These are phyloP conservation scores for Tachysurus vachellii DNA, from an alignment of 2,113 vertebrate species.

Conservation along the genomic window DNA sequence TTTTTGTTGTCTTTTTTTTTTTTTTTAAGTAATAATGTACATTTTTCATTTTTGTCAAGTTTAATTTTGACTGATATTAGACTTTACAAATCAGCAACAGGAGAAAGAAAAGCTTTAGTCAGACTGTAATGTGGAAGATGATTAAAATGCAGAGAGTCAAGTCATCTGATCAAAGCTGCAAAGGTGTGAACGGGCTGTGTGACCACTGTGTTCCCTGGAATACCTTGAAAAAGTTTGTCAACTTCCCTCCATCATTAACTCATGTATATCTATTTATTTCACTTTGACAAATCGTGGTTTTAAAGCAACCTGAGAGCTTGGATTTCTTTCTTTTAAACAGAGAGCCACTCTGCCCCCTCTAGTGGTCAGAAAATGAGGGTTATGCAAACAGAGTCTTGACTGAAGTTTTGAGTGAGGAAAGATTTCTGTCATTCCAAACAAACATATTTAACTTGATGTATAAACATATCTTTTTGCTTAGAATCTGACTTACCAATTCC, in stretches of 20 bases:
- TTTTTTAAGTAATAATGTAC: no score
- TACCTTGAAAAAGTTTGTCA: constrained; percentile 68
- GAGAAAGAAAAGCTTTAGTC: constrained; percentile 55
- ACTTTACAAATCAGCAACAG: background rate
- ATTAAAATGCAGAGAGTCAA: constrained; percentile 68
- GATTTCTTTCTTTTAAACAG: constrained; percentile 65
- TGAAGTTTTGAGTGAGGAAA: background rate
- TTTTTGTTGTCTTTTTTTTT: background rate
- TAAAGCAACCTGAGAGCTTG: constrained; percentile 79
- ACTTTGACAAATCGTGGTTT: constrained; percentile 81
- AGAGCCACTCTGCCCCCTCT: constrained; percentile 84
- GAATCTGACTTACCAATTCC: background rate
- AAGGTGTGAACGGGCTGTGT: constrained; percentile 59
- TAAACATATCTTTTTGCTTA: background rate
- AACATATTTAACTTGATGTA: background rate
- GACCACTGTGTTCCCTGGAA: constrained; percentile 63
- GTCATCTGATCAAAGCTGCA: constrained; percentile 59
- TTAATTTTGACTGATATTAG: background rate
- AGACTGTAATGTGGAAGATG: constrained; percentile 57
- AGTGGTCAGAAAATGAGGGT: constrained; percentile 48
- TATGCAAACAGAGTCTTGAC: background rate
- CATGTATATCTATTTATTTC: constrained; percentile 82
- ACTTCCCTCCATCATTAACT: constrained; percentile 80
- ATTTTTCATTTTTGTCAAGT: background rate
- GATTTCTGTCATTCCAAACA: no score